Base-by-base conservation (phyloP, 2,797 vertebrate genomes). In the Fistularia commersonii region DNA sequence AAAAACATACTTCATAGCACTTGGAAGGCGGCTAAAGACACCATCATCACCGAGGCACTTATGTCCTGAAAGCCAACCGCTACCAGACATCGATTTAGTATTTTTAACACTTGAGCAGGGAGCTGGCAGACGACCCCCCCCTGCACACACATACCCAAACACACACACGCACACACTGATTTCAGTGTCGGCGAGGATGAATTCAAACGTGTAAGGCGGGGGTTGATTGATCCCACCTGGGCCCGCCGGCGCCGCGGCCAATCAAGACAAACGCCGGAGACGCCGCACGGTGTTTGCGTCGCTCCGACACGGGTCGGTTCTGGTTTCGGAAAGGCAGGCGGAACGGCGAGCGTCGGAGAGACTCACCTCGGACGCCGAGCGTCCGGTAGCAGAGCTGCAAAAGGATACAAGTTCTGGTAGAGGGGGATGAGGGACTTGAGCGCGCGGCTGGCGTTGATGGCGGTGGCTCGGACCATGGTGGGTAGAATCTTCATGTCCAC, bases 351-450 rank as follows among this genome's bases (percentile, higher is more conserved):
- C 3, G 4, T 38, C 39, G 14, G 8, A 8, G 11, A 31, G 11
- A 67, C 71, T 37, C 70, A 78, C 70, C 54, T 63, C 45, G 13
- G 8, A 31, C 7, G 8, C 23, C 8, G 34, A 32, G 8, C 8
- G 3, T 34, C 34, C 6, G 13, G 6, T 53, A 6, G 3, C 8
- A 3, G 8, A 8, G 11, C 40, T 62, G 60, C 1, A 75, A 84
- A 87, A 98, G 96, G 96, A 99, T 98, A 99, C 97, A 98, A 99
- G 84, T 96, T 99, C 87, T 99, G 96, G 90, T 98, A 99, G 8
- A 98, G 88, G 1, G 97, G 94, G 64, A 98, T 98, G 82, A 99
- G 91, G 6, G 95, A 98, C 74, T 99, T 99, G 58, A 99, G 86
- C 23, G 97, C 95, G 68, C 95, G 93, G 77, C 97, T 99, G 84